Evolutionary conservation across 2,888 invertebrate species (phyloP), one percentile per base, ranked within the genome.

Genomic region (Tetragonula carbonaria): DNA sequence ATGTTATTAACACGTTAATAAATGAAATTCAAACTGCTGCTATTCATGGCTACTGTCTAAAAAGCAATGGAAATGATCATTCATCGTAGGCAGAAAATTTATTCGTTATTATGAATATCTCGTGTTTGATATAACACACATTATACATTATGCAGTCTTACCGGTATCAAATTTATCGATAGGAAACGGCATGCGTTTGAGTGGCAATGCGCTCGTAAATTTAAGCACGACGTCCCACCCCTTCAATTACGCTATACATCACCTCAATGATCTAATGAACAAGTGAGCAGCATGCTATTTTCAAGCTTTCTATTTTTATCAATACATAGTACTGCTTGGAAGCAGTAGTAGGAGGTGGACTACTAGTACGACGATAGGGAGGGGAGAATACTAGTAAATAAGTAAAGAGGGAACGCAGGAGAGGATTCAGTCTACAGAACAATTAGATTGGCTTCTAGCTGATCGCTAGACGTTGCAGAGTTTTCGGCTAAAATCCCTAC

Each of bases 311-410:
- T 92, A 93, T 94, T 93, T 93, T 92, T 93, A 92, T 90, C 91
- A 85, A 91, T 92, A 90, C 92, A 86, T 91, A 90, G 87, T 92
- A 90, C 88, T 90, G 92, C 91, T 91, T 86, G 86, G 88, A 90
- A 88, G 88, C 81, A 87, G 89, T 80, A 84, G 87, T 85, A 88
- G 88, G 87, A 80, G 87, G 87, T 87, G 87, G 90, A 88, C 88
- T 87, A 88, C 88, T 87, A 89, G 85, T 88, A 88, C 74, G 84
- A 86, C 74, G 84, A 86, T 86, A 65, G 80, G 80, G 90, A 89
- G 90, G 93, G 92, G 92, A 90, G 91, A 82, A 80, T 82, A 81
- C 88, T 88, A 89, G 93, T 94, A 94, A 94, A 94, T 94, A 94
- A 94, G 93, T 94, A 93, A 92, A 91, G 90, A 91, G 88, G 91